These are phyloP conservation scores for Nycticebus coucang DNA, from an alignment of 2,113 vertebrate species.

Conservation along the genomic window DNA sequence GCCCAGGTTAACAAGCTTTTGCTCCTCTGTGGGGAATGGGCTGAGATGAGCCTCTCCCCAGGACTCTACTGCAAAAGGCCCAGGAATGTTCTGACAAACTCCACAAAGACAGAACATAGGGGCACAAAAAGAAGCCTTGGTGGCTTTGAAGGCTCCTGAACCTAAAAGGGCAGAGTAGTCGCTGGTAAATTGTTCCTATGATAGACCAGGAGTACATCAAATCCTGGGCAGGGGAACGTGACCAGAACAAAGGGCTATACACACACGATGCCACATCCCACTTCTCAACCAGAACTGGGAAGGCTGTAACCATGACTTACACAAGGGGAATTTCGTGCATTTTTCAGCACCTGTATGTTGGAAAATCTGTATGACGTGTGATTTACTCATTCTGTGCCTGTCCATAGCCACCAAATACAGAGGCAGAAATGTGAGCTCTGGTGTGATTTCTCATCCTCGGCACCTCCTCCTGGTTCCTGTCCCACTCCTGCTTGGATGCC, in stretches of 20 bases:
- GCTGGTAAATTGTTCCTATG: rapidly evolving
- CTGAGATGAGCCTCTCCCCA: rapidly evolving
- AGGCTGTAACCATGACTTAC: not conserved
- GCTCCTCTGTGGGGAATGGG: not conserved
- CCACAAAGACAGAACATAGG: not conserved
- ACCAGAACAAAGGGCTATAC: rapidly evolving
- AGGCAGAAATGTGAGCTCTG: not conserved
- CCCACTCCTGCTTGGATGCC: not conserved
- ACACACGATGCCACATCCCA: rapidly evolving
- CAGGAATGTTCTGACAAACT: not conserved
- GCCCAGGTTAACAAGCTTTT: not conserved
- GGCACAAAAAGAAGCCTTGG: not conserved
- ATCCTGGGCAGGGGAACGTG: not conserved
- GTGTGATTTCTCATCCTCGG: not conserved
- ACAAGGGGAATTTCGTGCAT: rapidly evolving
- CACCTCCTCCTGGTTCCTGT: not conserved
- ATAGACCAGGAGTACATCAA: rapidly evolving
- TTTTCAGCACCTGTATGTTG: not conserved
- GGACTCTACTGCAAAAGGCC: not conserved
- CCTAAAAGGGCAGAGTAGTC: not conserved
- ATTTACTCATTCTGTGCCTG: not conserved
- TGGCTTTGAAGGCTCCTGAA: not conserved
- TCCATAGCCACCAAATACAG: not conserved
- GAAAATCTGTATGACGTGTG: not conserved
- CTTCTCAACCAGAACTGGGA: not conserved